phyloP scores from a whole-genome alignment of 1,140 invertebrate species.

The Telenomus remus region DNA sequence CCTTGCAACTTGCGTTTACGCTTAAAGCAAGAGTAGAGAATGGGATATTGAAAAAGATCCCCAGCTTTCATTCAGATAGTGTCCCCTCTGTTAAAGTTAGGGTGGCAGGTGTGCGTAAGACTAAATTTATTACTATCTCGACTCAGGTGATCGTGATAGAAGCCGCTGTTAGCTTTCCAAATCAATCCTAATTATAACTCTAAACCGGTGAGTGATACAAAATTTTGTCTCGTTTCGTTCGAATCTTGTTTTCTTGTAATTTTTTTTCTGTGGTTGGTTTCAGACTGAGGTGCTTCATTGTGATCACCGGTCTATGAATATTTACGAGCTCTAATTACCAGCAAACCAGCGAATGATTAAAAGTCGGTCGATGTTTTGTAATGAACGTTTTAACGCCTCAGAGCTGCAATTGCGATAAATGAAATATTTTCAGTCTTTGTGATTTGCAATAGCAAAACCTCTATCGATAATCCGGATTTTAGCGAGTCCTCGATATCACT shows the following conservation, averaged over 20 bases:
- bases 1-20: constrained; percentile 12
- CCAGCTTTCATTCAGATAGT: constrained; percentile 57
- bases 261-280: too few relatives aligned
- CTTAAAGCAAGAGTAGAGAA: constrained; percentile 21
- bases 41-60: constrained; percentile 63
- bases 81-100: constrained; percentile 15
- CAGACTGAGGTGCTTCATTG: neutral
- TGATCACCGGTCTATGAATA: neutral
- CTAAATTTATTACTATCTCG: constrained; percentile 22
- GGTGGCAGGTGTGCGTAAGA: constrained; percentile 22
- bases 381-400: constrained; percentile 13
- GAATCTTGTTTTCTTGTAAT: neutral
- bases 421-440: constrained; percentile 38
- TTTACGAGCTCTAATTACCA: constrained; percentile 10
- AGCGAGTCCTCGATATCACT: constrained; percentile 30
- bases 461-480: constrained; percentile 43
- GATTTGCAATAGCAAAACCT: neutral
- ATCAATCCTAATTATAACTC: neutral
- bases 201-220: too few relatives aligned
- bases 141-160: constrained; percentile 5
- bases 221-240: too few relatives aligned
- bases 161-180: neutral
- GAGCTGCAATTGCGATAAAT: constrained; percentile 28
- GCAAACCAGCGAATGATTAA: constrained; percentile 13
- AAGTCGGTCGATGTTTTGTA: constrained; percentile 19